A percentile compares a stretch with the other conserved stretches of the same genome.
phyloP scores from a whole-genome alignment of 2,797 vertebrate genomes.

The Labroides dimidiatus region DNA sequence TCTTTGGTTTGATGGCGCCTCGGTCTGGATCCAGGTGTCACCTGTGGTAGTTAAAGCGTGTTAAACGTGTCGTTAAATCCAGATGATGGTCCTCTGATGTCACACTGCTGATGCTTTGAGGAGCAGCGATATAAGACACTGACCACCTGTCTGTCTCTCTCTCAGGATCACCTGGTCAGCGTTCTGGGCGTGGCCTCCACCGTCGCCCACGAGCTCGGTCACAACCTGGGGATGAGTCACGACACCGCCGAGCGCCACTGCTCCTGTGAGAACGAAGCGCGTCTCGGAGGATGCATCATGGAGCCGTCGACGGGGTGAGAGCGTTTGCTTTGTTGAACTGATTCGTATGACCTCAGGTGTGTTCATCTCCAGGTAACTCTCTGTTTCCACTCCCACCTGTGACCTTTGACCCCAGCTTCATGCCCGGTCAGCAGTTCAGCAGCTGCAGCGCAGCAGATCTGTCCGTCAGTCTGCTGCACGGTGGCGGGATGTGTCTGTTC shows the following conservation, averaged over 20 bases:
- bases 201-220: conserved; percentile 92
- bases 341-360: background rate
- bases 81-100: no score
- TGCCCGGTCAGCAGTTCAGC: conserved; percentile 93
- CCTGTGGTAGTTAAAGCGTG: no score
- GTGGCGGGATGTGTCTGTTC: conserved; percentile 90
- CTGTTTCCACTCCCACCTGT: background rate
- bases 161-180: conserved; percentile 92
- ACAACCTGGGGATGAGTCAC: conserved; percentile 93
- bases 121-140: no score
- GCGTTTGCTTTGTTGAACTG: no score
- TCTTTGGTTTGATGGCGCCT: no score
- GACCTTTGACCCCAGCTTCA: conserved; percentile 81
- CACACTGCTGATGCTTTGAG: no score
- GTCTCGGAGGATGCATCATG: conserved; percentile 94
- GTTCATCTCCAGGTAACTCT: background rate
- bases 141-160: background rate
- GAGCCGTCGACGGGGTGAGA: conserved; percentile 90
- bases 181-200: conserved; percentile 91
- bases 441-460: conserved; percentile 91
- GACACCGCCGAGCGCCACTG: conserved; percentile 84
- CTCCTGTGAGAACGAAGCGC: conserved; percentile 82
- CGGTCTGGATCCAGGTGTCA: no score
- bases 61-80: no score
- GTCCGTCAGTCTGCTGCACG: conserved; percentile 83